phyloP scores from a whole-genome alignment of 2,797 vertebrate genomes.

The Jordanella pulchra region DNA sequence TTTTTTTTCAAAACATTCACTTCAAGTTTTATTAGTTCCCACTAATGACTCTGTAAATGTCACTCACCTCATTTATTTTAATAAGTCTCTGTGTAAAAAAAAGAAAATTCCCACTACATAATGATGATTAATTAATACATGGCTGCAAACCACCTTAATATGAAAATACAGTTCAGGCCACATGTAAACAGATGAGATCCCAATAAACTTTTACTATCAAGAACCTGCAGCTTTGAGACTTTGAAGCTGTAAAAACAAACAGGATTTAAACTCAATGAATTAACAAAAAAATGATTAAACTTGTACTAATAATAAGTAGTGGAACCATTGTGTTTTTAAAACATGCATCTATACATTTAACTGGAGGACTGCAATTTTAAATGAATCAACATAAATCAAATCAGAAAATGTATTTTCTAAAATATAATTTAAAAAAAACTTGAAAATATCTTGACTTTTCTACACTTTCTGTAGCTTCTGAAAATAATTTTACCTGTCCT shows the following conservation, averaged over 20 bases:
- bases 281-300: neutral
- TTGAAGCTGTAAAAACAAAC: conserved; percentile 7
- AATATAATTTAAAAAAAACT: neutral
- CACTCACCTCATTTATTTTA: conserved; percentile 59
- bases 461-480: neutral
- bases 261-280: neutral
- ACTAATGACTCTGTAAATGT: conserved; percentile 68
- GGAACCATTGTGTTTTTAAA: neutral
- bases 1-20: conserved; percentile 42
- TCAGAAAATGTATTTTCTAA: neutral
- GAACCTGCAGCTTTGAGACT: neutral
- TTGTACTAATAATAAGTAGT: neutral
- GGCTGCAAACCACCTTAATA: conserved; percentile 5
- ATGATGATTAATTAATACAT: conserved; percentile 46
- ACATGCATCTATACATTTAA: neutral
- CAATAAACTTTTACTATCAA: conserved; percentile 8
- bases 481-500: neutral
- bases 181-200: conserved; percentile 28
- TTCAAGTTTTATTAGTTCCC: conserved; percentile 53
- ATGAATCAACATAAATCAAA: neutral
- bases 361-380: too few species aligned
- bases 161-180: conserved; percentile 16
- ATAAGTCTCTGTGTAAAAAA: conserved; percentile 37
- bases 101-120: conserved; percentile 37
- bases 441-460: neutral